These are phyloP conservation scores for Clepsis dumicolana DNA, from an alignment of 2,888 invertebrate species.

Conservation along the genomic window DNA sequence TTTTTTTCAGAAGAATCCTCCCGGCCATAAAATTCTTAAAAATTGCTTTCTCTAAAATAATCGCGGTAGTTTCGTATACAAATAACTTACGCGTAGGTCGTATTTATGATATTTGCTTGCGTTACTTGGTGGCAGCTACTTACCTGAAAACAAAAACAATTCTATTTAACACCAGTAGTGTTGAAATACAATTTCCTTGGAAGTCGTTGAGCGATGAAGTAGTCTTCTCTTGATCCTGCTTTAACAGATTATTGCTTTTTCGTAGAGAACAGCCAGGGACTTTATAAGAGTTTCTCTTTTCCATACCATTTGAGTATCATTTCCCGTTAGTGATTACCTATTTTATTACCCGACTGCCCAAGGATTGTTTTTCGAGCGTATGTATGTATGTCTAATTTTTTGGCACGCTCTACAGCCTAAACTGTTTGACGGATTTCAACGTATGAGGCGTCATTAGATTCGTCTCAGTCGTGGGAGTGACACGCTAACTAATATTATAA, in stretches of 20 bases:
- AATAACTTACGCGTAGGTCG: conserved; percentile 30
- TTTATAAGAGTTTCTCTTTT: not conserved
- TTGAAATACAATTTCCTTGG: not conserved
- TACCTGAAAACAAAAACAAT: conserved; percentile 34
- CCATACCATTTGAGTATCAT: no score
- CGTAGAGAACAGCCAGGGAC: not conserved
- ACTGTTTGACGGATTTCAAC: no score
- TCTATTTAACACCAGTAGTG: not conserved
- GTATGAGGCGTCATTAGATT: no score
- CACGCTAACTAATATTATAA: no score
- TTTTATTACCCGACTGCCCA: no score
- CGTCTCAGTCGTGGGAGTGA: no score
- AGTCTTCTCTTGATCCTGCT: not conserved
- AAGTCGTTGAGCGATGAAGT: not conserved
- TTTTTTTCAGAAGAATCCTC: not conserved
- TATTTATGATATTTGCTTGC: conserved; percentile 1
- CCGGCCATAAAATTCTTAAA: not conserved
- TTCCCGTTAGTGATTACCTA: no score
- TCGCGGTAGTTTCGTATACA: conserved; percentile 7
- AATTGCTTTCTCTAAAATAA: no score
- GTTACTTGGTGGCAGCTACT: conserved; percentile 11
- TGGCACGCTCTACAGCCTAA: no score
- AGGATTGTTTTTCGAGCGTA: no score
- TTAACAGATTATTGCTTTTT: conserved; percentile 25
- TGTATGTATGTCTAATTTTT: no score